Evolutionary conservation across 1,140 invertebrate genomes (phyloP).

Genomic region (Lysiphlebus fabarum): DNA sequence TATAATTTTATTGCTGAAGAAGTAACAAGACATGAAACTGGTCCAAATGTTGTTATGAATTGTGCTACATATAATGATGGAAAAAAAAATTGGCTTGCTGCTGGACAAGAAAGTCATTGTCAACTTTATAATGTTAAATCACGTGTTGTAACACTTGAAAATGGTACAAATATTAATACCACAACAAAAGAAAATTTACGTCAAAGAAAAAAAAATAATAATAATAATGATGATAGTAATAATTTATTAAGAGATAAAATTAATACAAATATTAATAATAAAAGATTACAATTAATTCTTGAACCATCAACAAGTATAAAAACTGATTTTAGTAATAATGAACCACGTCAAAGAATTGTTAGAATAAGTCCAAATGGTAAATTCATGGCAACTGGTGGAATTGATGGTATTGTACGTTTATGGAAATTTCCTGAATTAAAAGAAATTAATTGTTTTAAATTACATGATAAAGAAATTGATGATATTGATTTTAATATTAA

Average conservation of each 20-base stretch:
- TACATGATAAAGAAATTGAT: slow-evolving; percentile 81
- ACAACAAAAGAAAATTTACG: slow-evolving; percentile 37
- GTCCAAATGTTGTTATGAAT: slow-evolving; percentile 88
- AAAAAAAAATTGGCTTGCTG: slow-evolving; percentile 74
- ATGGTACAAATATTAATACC: slow-evolving; percentile 40
- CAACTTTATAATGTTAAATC: slow-evolving; percentile 82
- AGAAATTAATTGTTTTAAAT: slow-evolving; percentile 64
- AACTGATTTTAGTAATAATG: slow-evolving; percentile 72
- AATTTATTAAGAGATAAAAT: slow-evolving; percentile 27
- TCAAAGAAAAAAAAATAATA: slow-evolving; percentile 46
- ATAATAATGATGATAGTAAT: slow-evolving; percentile 52
- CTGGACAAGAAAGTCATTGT: slow-evolving; percentile 88
- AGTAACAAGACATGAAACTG: slow-evolving; percentile 83
- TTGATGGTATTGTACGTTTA: slow-evolving; percentile 80
- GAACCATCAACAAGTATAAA: slow-evolving; percentile 73
- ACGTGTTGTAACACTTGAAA: slow-evolving; percentile 58
- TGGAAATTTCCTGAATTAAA: slow-evolving; percentile 85
- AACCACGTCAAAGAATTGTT: slow-evolving; percentile 83
- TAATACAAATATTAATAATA: slow-evolving; percentile 49
- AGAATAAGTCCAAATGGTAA: slow-evolving; percentile 72
- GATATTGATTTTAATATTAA: slow-evolving; percentile 85
- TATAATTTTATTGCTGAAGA: slow-evolving; percentile 78
- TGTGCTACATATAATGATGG: slow-evolving; percentile 68
- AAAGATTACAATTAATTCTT: slow-evolving; percentile 69
- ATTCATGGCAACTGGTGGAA: slow-evolving; percentile 85